Evolutionary conservation across 2,113 vertebrate genomes (phyloP).

Genomic region (Andinoacara biseriatus): DNA sequence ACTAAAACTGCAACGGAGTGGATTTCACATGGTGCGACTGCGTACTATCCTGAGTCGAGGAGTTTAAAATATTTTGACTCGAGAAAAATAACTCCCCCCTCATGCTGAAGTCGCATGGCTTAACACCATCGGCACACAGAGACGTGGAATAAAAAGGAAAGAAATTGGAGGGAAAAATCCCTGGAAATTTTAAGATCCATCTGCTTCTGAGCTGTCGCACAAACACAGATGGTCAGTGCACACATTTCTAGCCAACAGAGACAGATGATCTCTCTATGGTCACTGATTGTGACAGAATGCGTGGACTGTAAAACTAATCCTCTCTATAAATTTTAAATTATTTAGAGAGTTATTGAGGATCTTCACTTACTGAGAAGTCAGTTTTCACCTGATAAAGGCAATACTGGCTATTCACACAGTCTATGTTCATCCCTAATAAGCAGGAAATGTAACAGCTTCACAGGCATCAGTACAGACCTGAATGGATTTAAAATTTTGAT

Average conservation of each 20-base stretch:
- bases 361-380: background rate
- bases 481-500: background rate
- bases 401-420: background rate
- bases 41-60: background rate
- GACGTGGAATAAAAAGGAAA: background rate
- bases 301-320: conserved; percentile 10
- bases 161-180: background rate
- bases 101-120: background rate
- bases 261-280: conserved; percentile 6
- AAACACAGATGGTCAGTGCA: conserved; percentile 15
- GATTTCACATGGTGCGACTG: background rate
- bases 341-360: background rate
- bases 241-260: conserved; percentile 6
- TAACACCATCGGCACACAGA: background rate
- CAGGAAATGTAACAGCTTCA: background rate
- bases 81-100: background rate
- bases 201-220: background rate
- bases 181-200: conserved; percentile 2
- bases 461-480: background rate
- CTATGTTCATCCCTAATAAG: background rate
- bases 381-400: background rate
- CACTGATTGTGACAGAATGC: conserved; percentile 9
- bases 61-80: background rate
- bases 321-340: background rate
- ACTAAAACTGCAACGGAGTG: background rate